Percentiles rank a stretch among this genome's conserved stretches.
Evolutionary conservation across 1,140 invertebrate species (phyloP).

Genomic region (Tetragnatha versicolor): DNA sequence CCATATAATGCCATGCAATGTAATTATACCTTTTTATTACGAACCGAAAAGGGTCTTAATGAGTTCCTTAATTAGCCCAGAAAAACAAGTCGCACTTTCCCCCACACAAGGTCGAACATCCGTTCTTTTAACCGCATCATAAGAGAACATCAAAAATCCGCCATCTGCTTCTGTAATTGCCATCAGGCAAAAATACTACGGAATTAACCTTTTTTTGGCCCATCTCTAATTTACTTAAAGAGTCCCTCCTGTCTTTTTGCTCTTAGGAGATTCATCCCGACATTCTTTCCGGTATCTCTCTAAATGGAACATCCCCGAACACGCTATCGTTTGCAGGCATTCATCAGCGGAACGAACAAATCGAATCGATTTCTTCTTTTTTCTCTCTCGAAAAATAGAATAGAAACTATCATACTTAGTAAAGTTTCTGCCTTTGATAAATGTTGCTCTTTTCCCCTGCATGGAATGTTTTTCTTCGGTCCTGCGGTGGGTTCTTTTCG

Average conservation of each 20-base stretch:
- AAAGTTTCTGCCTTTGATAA: conserved; percentile 37
- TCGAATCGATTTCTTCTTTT: conserved; percentile 44
- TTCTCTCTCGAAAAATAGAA: conserved; percentile 32
- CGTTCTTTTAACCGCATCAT: too few relatives aligned
- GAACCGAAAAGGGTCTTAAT: too few relatives aligned
- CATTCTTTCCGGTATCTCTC: background rate
- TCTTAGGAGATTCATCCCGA: background rate
- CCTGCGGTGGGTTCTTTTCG: background rate
- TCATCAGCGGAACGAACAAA: conserved; percentile 36
- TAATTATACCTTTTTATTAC: too few relatives aligned
- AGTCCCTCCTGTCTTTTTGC: background rate
- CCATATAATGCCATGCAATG: too few relatives aligned
- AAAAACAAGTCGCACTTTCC: too few relatives aligned
- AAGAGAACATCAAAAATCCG: too few relatives aligned
- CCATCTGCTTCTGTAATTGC: too few relatives aligned
- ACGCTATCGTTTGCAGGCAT: conserved; percentile 12
- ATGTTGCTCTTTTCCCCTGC: conserved; percentile 42
- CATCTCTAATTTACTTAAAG: background rate
- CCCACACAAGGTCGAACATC: too few relatives aligned
- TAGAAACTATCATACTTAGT: conserved; percentile 49
- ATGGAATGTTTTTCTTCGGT: conserved; percentile 6
- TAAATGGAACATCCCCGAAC: conserved; percentile 31
- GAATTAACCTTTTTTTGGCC: too few relatives aligned
- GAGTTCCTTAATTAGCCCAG: too few relatives aligned
- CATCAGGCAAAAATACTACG: too few relatives aligned